These are phyloP conservation scores for Eumerus sabulonum DNA, from an alignment of 2,888 invertebrate genomes.

Conservation along the genomic window DNA sequence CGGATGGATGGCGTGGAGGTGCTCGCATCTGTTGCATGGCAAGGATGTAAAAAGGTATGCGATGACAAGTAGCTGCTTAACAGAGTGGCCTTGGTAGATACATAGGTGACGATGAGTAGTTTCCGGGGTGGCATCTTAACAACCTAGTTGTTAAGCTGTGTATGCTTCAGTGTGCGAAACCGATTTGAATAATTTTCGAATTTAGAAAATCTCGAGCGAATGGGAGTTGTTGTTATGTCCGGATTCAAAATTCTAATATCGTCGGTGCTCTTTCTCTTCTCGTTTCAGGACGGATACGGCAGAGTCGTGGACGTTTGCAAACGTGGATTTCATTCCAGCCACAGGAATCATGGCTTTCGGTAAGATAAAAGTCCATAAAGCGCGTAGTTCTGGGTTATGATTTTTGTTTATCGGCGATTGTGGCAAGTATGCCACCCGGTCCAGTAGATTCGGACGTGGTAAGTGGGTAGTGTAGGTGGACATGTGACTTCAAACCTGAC, in stretches of 20 bases:
- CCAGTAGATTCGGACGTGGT: no score
- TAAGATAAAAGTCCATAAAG: constrained; percentile 76
- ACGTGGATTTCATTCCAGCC: constrained; percentile 86
- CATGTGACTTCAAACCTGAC: no score
- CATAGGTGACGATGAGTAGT: constrained; percentile 5
- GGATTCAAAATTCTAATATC: constrained; percentile 22
- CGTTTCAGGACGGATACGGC: constrained; percentile 82
- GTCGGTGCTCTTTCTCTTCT: constrained; percentile 1
- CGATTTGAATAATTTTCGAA: constrained; percentile 61
- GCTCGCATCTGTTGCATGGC: constrained; percentile 58
- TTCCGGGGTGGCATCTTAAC: constrained; percentile 6
- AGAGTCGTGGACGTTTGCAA: constrained; percentile 86
- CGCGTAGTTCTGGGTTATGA: neutral
- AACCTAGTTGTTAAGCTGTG: neutral
- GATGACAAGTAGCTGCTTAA: constrained; percentile 52
- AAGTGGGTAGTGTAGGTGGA: no score
- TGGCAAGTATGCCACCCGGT: no score
- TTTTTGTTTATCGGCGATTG: constrained; percentile 5
- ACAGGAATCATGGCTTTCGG: constrained; percentile 92
- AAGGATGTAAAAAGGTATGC: neutral
- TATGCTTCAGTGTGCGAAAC: constrained; percentile 12
- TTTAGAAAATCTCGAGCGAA: constrained; percentile 13
- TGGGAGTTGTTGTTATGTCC: no score
- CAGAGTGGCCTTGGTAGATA: constrained; percentile 28
- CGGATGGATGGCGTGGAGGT: no score